Evolutionary conservation across 1,140 invertebrate genomes (phyloP).

Genomic region (Dysdera silvatica): DNA sequence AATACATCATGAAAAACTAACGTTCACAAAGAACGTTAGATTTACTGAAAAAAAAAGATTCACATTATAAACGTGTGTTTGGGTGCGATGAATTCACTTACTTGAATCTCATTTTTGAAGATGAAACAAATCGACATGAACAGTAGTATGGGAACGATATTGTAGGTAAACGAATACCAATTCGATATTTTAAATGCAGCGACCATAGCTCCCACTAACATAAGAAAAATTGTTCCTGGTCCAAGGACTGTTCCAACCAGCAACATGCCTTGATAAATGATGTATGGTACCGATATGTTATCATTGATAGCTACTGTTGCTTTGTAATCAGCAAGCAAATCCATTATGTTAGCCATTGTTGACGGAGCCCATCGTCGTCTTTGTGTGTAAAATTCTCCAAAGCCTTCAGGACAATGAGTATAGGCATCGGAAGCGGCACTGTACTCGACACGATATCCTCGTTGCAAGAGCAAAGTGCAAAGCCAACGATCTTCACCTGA

Average conservation of each 20-base stretch:
- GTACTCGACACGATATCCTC: constrained; percentile 59
- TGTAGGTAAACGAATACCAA: constrained; percentile 46
- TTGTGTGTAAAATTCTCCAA: constrained; percentile 56
- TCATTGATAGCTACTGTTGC: constrained; percentile 51
- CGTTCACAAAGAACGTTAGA: too few species aligned
- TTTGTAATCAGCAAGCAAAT: constrained; percentile 51
- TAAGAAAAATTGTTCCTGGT: constrained; percentile 57
- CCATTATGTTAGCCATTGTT: constrained; percentile 59
- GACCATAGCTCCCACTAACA: constrained; percentile 54
- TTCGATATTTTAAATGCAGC: constrained; percentile 51
- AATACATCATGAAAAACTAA: too few species aligned
- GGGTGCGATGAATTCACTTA: constrained; percentile 33
- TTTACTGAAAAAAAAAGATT: neutral
- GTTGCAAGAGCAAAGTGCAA: constrained; percentile 56
- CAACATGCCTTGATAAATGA: constrained; percentile 49
- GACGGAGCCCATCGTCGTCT: constrained; percentile 57
- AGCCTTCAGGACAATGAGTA: constrained; percentile 56
- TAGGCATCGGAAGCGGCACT: constrained; percentile 57
- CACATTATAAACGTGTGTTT: neutral
- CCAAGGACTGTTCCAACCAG: constrained; percentile 54
- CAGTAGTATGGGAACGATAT: constrained; percentile 46
- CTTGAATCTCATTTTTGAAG: constrained; percentile 45
- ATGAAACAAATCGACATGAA: constrained; percentile 49
- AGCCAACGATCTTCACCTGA: constrained; percentile 58
- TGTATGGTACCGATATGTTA: constrained; percentile 54